Base-by-base conservation (phyloP, 2,113 vertebrate species). In the Psittacula cyanocephala region DNA sequence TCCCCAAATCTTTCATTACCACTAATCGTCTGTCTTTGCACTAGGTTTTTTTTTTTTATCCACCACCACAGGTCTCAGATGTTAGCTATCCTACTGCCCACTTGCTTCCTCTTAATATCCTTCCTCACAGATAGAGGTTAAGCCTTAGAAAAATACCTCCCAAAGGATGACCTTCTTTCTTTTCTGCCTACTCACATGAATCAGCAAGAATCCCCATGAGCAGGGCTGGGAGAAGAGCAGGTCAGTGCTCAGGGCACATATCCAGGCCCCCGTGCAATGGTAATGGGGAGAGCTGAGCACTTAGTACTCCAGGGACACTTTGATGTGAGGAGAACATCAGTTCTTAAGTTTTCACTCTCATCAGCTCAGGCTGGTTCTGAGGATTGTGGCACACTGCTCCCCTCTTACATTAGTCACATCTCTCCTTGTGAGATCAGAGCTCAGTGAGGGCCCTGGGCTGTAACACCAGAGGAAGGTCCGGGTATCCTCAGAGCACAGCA, bases 391-490 rank as follows among this genome's bases (percentile, higher is more conserved):
- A 25, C 9, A 1, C 18, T 31, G 57, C 39, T 70, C 31, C 39
- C 12, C 27, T 69, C 71, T 17, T 37, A 25, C 31, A 15, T 62
- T 11, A 13, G 39, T 25, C 29, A 28, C 13, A 16, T 4, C 64
- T 65, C 20, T 17, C 35, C 68, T 50, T 35, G 7, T 5, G 74
- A 53, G 44, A 46, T 41, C 13, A 74, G 18, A 35, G 75, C 59
- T 37, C 31, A 33, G 33, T 0, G 4, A 9, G 16, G 12, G 11
- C 12, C 39, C 13, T 0, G 1, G 20, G 16, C 41, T 80, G 29
- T 9, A 10, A 13, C 37, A 10, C 14, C 6, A 1, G 33, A 37
- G 55, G 46, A n/a, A 23, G 31, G 3, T 3, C 0, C 0, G n/a
- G 62, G 19, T 50, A 16, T 25, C 69, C 50, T 50, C 7, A 18